Evolutionary conservation across 2,797 vertebrate genomes (phyloP).

Genomic region (Notamacropus eugenii): DNA sequence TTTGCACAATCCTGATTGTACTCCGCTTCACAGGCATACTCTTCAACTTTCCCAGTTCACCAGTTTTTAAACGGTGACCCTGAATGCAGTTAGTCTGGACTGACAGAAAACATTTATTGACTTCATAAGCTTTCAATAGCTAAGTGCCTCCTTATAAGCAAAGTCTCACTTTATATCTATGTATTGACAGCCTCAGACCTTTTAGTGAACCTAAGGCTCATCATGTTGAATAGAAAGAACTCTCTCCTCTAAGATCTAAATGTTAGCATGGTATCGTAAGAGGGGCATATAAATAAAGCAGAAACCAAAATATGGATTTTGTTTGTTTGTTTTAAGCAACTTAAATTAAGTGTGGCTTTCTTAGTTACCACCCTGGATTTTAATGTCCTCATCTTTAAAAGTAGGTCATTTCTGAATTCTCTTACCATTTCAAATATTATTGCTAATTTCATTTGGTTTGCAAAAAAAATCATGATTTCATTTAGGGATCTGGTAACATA

Average conservation of each 20-base stretch:
- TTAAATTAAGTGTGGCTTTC: background rate
- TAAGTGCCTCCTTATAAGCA: background rate
- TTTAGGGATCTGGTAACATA: slow-evolving; percentile 1
- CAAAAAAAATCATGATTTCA: background rate
- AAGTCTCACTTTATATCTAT: background rate
- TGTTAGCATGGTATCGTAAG: background rate
- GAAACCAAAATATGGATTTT: background rate
- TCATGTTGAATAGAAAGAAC: background rate
- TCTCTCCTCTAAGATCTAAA: background rate
- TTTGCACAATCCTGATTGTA: background rate
- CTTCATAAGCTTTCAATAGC: background rate
- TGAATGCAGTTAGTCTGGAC: background rate
- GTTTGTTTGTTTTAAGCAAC: background rate
- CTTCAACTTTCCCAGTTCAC: background rate
- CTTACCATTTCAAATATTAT: background rate
- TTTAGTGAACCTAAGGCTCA: background rate
- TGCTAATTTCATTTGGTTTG: background rate
- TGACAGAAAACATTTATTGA: background rate
- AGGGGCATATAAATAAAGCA: background rate
- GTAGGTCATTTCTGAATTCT: background rate
- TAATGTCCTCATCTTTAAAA: background rate
- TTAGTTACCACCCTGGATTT: background rate
- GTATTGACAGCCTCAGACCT: background rate
- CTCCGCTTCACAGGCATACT: background rate
- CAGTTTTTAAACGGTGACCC: background rate